Percentiles rank a stretch among this genome's conserved stretches.
phyloP scores from a whole-genome alignment of 2,113 vertebrate genomes.

The Pandion haliaetus region DNA sequence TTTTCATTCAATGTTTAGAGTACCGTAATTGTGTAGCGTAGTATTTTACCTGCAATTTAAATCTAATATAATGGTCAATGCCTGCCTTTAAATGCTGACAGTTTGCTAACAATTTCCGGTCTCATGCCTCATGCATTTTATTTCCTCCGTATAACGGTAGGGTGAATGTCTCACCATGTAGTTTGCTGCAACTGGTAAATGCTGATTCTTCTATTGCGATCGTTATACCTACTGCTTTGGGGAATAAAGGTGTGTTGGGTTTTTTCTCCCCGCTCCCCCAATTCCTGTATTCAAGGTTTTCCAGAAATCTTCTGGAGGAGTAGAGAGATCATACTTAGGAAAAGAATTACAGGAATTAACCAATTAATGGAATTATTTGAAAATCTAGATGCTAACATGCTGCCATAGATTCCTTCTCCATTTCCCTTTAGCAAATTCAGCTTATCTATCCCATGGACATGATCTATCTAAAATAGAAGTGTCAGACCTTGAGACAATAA shows the following conservation, averaged over 20 bases:
- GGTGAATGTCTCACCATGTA: background rate
- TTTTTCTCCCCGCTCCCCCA: background rate
- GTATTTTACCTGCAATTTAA: conserved; percentile 29
- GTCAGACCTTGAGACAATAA: conserved; percentile 27
- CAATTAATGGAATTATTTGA: background rate
- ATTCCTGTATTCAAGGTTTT: background rate
- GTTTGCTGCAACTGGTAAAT: background rate
- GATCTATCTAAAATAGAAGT: conserved; percentile 2
- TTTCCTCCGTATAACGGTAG: background rate
- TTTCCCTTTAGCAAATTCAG: background rate
- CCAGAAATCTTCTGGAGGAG: background rate
- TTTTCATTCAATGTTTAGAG: conserved; percentile 58
- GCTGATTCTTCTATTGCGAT: background rate
- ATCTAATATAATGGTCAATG: conserved; percentile 44
- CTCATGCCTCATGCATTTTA: conserved; percentile 10
- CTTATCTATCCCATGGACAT: background rate
- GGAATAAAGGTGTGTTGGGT: background rate
- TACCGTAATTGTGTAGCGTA: background rate
- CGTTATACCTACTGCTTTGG: background rate
- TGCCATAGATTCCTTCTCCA: background rate
- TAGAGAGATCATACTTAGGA: background rate
- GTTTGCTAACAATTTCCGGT: conserved; percentile 46
- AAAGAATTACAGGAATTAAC: background rate
- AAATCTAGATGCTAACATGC: background rate
- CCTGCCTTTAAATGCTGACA: conserved; percentile 29